Conservation (phyloP, 2,888 invertebrate species). For the Chorisops tibialis region DNA sequence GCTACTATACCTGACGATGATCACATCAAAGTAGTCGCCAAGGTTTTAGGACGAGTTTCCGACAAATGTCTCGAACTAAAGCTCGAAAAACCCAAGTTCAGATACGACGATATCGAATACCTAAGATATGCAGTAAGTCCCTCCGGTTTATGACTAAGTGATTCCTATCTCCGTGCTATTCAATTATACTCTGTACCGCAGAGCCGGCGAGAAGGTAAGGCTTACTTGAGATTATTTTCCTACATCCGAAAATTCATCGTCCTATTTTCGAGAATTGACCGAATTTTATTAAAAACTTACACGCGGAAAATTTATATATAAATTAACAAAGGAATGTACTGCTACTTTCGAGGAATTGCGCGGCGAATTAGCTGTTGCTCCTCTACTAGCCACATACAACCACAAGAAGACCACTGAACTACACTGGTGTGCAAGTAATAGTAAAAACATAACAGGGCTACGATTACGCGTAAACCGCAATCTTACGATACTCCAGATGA, state of each 20-base stretch:
- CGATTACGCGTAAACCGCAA: too few species aligned
- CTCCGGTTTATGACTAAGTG: background rate
- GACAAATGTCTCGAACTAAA: background rate
- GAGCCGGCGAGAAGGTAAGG: constrained; percentile 21
- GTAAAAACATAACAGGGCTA: too few species aligned
- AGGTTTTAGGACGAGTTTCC: background rate
- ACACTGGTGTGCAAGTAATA: too few species aligned
- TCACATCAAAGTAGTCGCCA: background rate
- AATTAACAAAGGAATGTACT: constrained; percentile 17
- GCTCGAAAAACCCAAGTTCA: background rate
- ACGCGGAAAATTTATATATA: constrained; percentile 23
- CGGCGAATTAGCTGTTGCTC: constrained; percentile 26
- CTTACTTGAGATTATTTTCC: constrained; percentile 29
- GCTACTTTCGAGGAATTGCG: constrained; percentile 28
- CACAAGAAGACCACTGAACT: constrained; percentile 38
- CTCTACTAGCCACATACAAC: constrained; percentile 39
- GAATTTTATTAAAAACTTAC: constrained; percentile 40
- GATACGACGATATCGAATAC: background rate
- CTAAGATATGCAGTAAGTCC: background rate
- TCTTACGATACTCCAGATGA: too few species aligned
- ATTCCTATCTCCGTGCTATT: background rate
- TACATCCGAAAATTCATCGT: constrained; percentile 32
- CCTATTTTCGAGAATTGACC: constrained; percentile 35
- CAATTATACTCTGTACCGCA: constrained; percentile 5
- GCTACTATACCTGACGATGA: background rate